Evolutionary conservation across 2,797 vertebrate species (phyloP).

Genomic region (Distichodus sexfasciatus): DNA sequence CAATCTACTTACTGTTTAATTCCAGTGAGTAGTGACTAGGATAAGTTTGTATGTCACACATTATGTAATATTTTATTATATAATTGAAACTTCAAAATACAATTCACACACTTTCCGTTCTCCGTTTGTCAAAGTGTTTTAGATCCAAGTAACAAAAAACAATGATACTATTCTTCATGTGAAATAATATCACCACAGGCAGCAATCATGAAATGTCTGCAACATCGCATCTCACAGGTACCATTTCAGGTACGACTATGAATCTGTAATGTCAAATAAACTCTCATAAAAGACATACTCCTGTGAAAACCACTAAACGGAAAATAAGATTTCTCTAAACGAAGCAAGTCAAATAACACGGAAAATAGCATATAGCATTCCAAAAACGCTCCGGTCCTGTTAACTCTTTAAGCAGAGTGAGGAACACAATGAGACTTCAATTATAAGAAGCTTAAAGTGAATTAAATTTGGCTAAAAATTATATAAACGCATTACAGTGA

Average conservation of each 20-base stretch:
- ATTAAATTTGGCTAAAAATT: too few relatives aligned
- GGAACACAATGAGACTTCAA: too few relatives aligned
- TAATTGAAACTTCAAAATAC: not conserved
- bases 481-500: too few relatives aligned
- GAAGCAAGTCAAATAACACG: slow-evolving; percentile 65
- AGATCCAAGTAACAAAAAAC: not conserved
- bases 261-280: slow-evolving; percentile 20
- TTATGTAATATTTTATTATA: not conserved
- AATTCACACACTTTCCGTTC: not conserved
- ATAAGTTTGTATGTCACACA: too few relatives aligned
- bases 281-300: slow-evolving; percentile 22
- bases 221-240: too few relatives aligned
- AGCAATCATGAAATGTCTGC: not conserved
- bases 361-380: slow-evolving; percentile 63
- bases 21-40: too few relatives aligned
- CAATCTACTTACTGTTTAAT: too few relatives aligned
- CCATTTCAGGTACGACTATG: too few relatives aligned
- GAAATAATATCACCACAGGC: not conserved
- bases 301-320: slow-evolving; percentile 31
- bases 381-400: slow-evolving; percentile 61
- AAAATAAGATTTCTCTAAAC: slow-evolving; percentile 47
- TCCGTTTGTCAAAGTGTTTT: not conserved
- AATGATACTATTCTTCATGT: too few relatives aligned
- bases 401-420: too few relatives aligned
- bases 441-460: too few relatives aligned